phyloP scores from a whole-genome alignment of 2,797 vertebrate species.

The Periophthalmus magnuspinnatus region DNA sequence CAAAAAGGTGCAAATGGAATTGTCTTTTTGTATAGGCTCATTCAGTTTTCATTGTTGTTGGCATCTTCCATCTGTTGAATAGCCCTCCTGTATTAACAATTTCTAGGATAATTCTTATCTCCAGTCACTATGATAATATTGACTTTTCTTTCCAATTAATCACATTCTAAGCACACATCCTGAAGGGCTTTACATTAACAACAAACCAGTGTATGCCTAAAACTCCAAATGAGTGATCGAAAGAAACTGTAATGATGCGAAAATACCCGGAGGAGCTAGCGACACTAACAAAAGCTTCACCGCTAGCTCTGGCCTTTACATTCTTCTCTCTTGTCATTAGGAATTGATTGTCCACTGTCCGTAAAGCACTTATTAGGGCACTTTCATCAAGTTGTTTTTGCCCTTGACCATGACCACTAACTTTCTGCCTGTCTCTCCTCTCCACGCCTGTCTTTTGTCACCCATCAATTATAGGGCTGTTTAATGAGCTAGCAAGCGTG shows the following conservation, averaged over 20 bases:
- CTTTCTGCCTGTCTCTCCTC: constrained; percentile 13
- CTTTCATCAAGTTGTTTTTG: constrained; percentile 52
- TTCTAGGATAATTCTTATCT: neutral
- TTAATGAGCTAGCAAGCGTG: constrained; percentile 61
- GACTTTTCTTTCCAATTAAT: neutral
- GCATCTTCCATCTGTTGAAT: no score
- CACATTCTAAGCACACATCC: neutral
- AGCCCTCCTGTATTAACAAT: neutral
- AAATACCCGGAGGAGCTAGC: constrained; percentile 17
- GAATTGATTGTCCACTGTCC: constrained; percentile 50
- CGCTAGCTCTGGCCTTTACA: constrained; percentile 25
- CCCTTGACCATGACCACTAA: constrained; percentile 51
- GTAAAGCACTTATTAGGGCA: constrained; percentile 49
- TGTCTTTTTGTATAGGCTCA: neutral
- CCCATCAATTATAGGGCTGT: constrained; percentile 48
- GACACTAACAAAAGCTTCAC: constrained; percentile 29
- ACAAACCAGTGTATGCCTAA: constrained; percentile 1
- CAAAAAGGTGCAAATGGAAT: no score
- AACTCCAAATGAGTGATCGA: constrained; percentile 21
- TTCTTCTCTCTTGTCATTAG: constrained; percentile 35
- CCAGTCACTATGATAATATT: neutral
- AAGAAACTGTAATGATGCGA: constrained; percentile 35
- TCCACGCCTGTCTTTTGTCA: constrained; percentile 17
- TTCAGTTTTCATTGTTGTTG: neutral
- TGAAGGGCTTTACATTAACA: neutral